phyloP scores from a whole-genome alignment of 2,113 vertebrate species.

The Clinocottus analis region DNA sequence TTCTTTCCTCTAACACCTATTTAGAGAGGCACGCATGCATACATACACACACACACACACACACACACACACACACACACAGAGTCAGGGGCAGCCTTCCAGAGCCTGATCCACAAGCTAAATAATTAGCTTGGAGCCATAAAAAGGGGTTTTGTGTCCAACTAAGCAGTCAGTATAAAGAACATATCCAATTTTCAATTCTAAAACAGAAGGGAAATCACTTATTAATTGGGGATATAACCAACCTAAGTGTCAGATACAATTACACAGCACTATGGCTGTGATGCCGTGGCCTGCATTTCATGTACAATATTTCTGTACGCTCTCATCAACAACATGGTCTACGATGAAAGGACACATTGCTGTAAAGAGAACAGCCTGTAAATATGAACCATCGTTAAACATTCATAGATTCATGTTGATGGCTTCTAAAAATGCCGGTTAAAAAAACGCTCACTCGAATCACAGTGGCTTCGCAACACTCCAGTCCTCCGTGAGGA shows the following conservation, averaged over 20 bases:
- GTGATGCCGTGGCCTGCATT: neutral
- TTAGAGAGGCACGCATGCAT: neutral
- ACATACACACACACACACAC: slow-evolving; percentile 34
- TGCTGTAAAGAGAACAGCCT: slow-evolving; percentile 3
- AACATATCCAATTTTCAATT: slow-evolving; percentile 67
- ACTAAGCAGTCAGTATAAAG: slow-evolving; percentile 53
- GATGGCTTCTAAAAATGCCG: slow-evolving; percentile 26
- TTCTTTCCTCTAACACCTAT: slow-evolving; percentile 19
- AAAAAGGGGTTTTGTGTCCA: slow-evolving; percentile 61
- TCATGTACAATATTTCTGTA: slow-evolving; percentile 17
- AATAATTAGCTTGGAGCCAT: slow-evolving; percentile 72
- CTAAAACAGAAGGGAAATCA: slow-evolving; percentile 72
- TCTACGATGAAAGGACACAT: slow-evolving; percentile 55
- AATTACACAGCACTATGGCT: slow-evolving; percentile 56
- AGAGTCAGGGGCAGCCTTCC: slow-evolving; percentile 62
- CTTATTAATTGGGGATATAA: slow-evolving; percentile 69
- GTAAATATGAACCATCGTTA: slow-evolving; percentile 49
- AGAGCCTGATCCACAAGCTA: slow-evolving; percentile 60
- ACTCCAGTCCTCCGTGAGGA: neutral
- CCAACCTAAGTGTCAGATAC: slow-evolving; percentile 42
- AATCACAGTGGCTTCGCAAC: neutral
- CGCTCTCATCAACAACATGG: slow-evolving; percentile 18
- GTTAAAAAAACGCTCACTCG: neutral
- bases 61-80: slow-evolving; percentile 23
- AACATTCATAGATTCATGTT: slow-evolving; percentile 50